Base-by-base conservation (phyloP, 2,113 vertebrate species). In the Oryzias woworae region DNA sequence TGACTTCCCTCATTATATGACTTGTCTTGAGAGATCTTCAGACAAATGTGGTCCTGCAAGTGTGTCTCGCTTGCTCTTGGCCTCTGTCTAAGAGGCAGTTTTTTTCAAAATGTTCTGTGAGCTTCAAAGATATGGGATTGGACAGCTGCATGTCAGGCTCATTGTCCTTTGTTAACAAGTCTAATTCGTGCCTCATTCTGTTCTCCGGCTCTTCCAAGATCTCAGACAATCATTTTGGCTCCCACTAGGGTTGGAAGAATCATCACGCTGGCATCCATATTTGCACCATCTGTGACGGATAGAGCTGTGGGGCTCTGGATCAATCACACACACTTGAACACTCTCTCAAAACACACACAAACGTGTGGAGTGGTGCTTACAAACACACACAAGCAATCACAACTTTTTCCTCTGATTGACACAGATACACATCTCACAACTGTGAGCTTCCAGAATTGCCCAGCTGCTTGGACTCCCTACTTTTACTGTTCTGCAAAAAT, bases 121-220 rank as follows among this genome's bases (percentile, higher is more conserved):
- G 80, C 80, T 80, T 87, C 83, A 87, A 66, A 82, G 70, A 89
- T 75, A 86, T 73, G 73, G 83, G 81, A 87, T 85, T 69, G 85
- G 87, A 86, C 86, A 87, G 80, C 80, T 87, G 86, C 79, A 73
- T 83, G 85, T 89, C 85, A 83, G 59, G 73, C 73, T 87, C 83
- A 81, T 87, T 88, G 85, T 89, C 90, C 81, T 87, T 87, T 70
- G 78, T 84, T 86, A 88, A 88, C 82, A 86, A 85, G 82, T 84
- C 71, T 88, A 87, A 89, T 90, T 86, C 85, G 82, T 85, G 87
- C 80, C 76, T 75, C 82, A 71, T 82, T 88, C 88, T 80, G 77
- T 83, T 71, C 80, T 78, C 78, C 62, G 71, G 73, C 80, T 78
- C 85, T 80, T 88, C 85, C 87, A 88, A 86, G 78, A 89, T 85